Evolutionary conservation across 2,797 vertebrate species (phyloP).

Genomic region (Silurus lanzhouensis): DNA sequence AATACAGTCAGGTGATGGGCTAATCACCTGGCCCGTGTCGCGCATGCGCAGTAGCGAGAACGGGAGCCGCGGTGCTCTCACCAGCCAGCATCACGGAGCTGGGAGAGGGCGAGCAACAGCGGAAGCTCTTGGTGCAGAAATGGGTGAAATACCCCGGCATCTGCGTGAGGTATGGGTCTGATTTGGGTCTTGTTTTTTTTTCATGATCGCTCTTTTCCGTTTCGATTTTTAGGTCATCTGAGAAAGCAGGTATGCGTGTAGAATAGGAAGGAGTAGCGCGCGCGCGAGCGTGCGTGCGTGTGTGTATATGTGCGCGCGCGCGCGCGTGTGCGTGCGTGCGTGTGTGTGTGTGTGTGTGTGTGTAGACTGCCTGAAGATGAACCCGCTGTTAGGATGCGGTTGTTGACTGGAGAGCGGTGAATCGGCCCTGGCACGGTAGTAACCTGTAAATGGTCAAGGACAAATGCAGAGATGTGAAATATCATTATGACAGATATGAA

Average conservation of each 20-base stretch:
- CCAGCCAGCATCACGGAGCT: slow-evolving; percentile 50
- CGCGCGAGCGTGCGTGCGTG: neutral
- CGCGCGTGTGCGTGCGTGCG: neutral
- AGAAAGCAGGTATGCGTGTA: neutral
- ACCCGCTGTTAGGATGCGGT: slow-evolving; percentile 69
- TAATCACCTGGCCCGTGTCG: slow-evolving; percentile 75
- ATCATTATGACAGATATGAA: neutral
- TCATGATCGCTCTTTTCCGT: neutral
- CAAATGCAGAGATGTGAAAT: slow-evolving; percentile 30
- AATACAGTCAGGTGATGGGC: slow-evolving; percentile 66
- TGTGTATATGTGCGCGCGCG: neutral
- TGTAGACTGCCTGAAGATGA: slow-evolving; percentile 62
- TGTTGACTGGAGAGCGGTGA: slow-evolving; percentile 30
- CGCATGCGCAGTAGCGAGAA: slow-evolving; percentile 65
- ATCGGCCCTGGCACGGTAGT: slow-evolving; percentile 37
- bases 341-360: neutral
- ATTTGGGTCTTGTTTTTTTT: neutral
- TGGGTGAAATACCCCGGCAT: slow-evolving; percentile 58
- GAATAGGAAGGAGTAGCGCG: neutral
- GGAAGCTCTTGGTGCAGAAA: slow-evolving; percentile 61
- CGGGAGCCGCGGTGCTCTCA: slow-evolving; percentile 65
- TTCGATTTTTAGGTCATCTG: neutral
- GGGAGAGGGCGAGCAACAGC: slow-evolving; percentile 55
- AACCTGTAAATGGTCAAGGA: slow-evolving; percentile 47
- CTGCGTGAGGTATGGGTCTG: slow-evolving; percentile 64